These are phyloP conservation scores for Pollenia labialis DNA, from an alignment of 2,888 invertebrate genomes.

Conservation along the genomic window DNA sequence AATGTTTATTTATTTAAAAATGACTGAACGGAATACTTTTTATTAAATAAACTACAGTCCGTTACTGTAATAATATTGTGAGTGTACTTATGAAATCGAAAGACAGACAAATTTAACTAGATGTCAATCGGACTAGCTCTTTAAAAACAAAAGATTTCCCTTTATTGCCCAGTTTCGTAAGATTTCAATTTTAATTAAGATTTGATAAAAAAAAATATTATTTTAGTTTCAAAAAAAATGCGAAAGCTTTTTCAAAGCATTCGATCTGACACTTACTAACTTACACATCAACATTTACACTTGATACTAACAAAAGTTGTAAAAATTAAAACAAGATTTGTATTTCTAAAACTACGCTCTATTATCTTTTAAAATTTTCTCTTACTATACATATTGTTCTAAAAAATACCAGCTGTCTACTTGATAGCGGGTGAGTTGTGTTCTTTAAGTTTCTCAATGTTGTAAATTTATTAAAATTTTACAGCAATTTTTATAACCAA, in stretches of 20 bases:
- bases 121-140: too few species aligned
- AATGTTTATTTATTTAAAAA: too few species aligned
- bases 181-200: too few species aligned
- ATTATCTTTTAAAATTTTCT: slow-evolving; percentile 68
- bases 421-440: slow-evolving; percentile 85
- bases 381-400: slow-evolving; percentile 43
- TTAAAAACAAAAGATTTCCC: too few species aligned
- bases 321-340: slow-evolving; percentile 31
- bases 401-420: slow-evolving; percentile 83
- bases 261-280: slow-evolving; percentile 1
- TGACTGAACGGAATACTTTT: too few species aligned
- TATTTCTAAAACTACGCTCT: slow-evolving; percentile 61
- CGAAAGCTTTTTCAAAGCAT: not conserved
- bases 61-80: too few species aligned
- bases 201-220: too few species aligned
- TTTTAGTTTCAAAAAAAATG: too few species aligned
- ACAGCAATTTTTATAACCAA: slow-evolving; percentile 21
- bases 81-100: too few species aligned
- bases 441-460: slow-evolving; percentile 49
- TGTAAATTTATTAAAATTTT: slow-evolving; percentile 40
- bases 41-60: too few species aligned
- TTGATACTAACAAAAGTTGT: slow-evolving; percentile 29
- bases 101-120: too few species aligned
- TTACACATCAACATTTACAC: slow-evolving; percentile 24
- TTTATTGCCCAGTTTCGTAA: too few species aligned